phyloP scores from a whole-genome alignment of 23 tunicate genomes.

The Trididemnum miniatum region DNA sequence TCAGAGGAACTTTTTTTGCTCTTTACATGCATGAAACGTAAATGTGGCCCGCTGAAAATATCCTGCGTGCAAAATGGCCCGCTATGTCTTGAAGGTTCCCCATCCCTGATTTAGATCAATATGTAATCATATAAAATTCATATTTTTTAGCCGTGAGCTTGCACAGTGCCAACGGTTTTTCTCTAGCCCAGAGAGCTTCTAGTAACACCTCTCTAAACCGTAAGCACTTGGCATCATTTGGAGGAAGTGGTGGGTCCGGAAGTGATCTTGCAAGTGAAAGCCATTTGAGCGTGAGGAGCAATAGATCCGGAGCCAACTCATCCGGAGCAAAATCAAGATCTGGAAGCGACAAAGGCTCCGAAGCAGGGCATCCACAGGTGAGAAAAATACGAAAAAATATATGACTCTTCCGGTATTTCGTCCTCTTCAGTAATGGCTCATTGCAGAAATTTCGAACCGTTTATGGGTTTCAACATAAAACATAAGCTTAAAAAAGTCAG shows the following conservation, averaged over 20 bases:
- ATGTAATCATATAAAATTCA: neutral
- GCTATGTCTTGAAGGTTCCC: too few species aligned
- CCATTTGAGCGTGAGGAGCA: conserved; percentile 53
- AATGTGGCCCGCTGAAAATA: too few species aligned
- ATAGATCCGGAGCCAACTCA: conserved; percentile 51
- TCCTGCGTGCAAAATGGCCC: too few species aligned
- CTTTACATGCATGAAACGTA: too few species aligned
- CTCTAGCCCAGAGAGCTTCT: conserved; percentile 20
- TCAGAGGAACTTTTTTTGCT: too few species aligned
- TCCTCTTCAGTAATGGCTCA: too few species aligned
- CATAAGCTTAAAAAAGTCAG: too few species aligned
- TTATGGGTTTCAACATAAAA: too few species aligned
- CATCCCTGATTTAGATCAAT: too few species aligned
- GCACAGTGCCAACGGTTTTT: conserved; percentile 45
- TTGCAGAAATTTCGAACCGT: too few species aligned
- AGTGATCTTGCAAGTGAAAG: conserved; percentile 79
- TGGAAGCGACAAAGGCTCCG: conserved; percentile 39
- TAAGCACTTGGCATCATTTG: conserved; percentile 55
- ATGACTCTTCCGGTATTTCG: too few species aligned
- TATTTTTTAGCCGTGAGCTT: conserved; percentile 61
- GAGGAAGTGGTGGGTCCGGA: conserved; percentile 55
- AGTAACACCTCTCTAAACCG: conserved; percentile 33
- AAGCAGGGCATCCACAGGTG: conserved; percentile 8
- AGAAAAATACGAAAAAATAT: neutral
- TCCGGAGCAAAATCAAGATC: conserved; percentile 39